Percentiles rank a stretch among this genome's conserved stretches.
Evolutionary conservation across 2,888 invertebrate species (phyloP).

Genomic region (Yponomeuta evonymella): DNA sequence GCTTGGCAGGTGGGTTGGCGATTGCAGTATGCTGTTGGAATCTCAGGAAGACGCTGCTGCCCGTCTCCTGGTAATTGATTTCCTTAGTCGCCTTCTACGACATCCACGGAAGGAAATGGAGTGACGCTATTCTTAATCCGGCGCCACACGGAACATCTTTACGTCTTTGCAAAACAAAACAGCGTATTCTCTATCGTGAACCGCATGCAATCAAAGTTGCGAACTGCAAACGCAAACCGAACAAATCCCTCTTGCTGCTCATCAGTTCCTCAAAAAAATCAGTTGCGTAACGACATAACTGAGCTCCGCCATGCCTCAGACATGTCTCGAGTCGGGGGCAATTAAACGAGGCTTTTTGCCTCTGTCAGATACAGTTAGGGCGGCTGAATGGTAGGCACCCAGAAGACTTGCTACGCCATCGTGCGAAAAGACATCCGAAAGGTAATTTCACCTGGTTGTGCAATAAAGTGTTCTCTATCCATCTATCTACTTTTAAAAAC

Average conservation of each 20-base stretch:
- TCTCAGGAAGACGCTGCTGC: too few species aligned
- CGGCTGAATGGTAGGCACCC: background rate
- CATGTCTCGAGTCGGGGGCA: constrained; percentile 35
- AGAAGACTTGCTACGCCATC: background rate
- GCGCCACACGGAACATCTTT: constrained; percentile 3
- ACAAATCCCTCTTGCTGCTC: background rate
- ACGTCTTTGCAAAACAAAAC: background rate
- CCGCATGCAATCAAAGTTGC: background rate
- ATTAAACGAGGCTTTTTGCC: constrained; percentile 53
- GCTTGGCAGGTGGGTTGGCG: too few species aligned
- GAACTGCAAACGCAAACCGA: constrained; percentile 13
- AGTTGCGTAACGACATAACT: constrained; percentile 27
- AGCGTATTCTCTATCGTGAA: too few species aligned
- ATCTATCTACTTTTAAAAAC: too few species aligned
- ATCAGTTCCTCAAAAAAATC: constrained; percentile 24
- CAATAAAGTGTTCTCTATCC: too few species aligned
- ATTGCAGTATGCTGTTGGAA: too few species aligned
- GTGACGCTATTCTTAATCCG: too few species aligned
- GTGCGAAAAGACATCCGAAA: too few species aligned
- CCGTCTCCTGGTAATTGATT: too few species aligned
- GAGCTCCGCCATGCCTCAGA: constrained; percentile 11
- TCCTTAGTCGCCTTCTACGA: too few species aligned
- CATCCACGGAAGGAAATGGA: too few species aligned
- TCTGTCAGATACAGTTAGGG: constrained; percentile 18
- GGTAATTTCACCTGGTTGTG: too few species aligned